Evolutionary conservation across 2,113 vertebrate genomes (phyloP), one percentile per base, ranked within the genome.

Genomic region (Gopherus flavomarginatus): DNA sequence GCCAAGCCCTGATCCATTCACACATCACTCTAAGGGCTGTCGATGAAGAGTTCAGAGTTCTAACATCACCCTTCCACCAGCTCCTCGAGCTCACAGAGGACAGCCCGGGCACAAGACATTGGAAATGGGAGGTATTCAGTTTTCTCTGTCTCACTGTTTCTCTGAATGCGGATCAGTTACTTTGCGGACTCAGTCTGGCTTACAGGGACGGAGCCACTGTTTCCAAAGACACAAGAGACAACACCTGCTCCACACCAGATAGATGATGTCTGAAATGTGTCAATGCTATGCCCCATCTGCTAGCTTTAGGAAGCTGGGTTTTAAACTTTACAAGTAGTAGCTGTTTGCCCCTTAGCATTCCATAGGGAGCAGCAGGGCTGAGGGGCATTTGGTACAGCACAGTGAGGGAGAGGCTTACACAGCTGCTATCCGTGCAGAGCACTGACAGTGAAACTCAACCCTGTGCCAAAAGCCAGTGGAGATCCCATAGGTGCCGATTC

Each of bases 181-280:
- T 57, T 24, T 83, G 81, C 83, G 35, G 72, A 65, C 27, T n/a
- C 5, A 22, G 78, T 72, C 31, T 8, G 62, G 47, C 16, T 72
- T 72, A 82, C 1, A 85, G 44, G 93, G 83, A 84, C 49, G 69
- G 77, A 75, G 78, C 65, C 19, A 4, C 91, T 89, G 96, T 96
- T 95, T 75, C 95, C 81, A 82, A 72, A 83, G 93, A 12, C 92
- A n/a, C 35, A n/a, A n/a, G 35, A n/a, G 14, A 88, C 95, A 77
- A 69, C 72, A 62, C 85, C 81, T 81, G 78, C 90, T 59, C 85
- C 77, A 86, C 85, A 72, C 44, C 72, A 3, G 14, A 26, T 77
- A 78, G 87, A 85, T 27, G 4, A 56, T n/a, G 42, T 47, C 75
- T 42, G 24, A 47, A 72, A 72, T 44, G 75, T 83, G 81, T 85